phyloP scores from a whole-genome alignment of 2,888 invertebrate species.

The Ametastegia equiseti region DNA sequence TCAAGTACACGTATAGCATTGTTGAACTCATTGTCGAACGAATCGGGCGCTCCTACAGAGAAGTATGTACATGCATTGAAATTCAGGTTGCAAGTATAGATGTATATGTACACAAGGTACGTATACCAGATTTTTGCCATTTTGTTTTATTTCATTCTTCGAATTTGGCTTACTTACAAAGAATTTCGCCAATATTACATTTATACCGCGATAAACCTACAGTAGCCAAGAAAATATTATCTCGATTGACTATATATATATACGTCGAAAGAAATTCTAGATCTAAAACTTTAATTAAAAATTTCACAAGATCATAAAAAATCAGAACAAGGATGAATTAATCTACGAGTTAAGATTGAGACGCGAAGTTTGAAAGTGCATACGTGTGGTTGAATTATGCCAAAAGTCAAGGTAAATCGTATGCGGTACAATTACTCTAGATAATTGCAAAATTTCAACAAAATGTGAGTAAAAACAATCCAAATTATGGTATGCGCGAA shows the following conservation, averaged over 20 bases:
- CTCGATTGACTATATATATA: too few species aligned
- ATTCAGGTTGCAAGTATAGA: constrained; percentile 10
- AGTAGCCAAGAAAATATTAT: too few species aligned
- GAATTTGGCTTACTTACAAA: not conserved
- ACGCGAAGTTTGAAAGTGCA: too few species aligned
- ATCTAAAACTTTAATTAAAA: too few species aligned
- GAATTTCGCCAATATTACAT: too few species aligned
- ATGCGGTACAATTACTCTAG: not conserved
- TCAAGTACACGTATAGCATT: not conserved
- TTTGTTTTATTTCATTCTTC: not conserved
- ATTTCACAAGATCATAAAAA: too few species aligned
- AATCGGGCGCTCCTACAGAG: constrained; percentile 2
- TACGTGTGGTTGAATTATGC: too few species aligned
- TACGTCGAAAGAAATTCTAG: too few species aligned
- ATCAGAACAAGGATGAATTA: too few species aligned
- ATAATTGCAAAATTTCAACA: not conserved
- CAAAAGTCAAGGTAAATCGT: not conserved
- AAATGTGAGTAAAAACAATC: not conserved
- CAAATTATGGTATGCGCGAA: not conserved
- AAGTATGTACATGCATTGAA: not conserved
- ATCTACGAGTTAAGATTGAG: too few species aligned
- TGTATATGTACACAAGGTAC: not conserved
- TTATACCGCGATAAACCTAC: too few species aligned
- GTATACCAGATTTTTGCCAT: not conserved
- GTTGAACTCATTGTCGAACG: constrained; percentile 33